These are phyloP conservation scores for Ailurus styani DNA, from an alignment of 2,113 vertebrate species.

Conservation along the genomic window DNA sequence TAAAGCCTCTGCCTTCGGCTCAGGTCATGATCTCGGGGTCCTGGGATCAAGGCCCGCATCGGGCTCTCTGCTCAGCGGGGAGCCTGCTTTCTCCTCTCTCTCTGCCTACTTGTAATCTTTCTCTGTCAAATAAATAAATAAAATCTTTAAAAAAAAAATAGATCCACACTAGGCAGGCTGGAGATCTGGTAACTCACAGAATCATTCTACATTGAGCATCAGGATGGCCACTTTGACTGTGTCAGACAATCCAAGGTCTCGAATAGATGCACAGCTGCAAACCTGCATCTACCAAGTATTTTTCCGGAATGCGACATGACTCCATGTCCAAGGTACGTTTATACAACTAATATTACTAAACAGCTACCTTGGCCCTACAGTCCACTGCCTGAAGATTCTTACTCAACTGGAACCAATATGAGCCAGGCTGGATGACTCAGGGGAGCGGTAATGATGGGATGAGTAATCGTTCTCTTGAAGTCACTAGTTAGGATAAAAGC, in stretches of 20 bases:
- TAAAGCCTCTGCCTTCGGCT: too few relatives aligned
- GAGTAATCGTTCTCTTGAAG: slow-evolving; percentile 56
- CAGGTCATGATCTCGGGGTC: too few relatives aligned
- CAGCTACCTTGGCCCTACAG: not conserved
- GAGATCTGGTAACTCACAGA: not conserved
- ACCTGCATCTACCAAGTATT: not conserved
- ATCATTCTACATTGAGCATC: not conserved
- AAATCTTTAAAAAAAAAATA: too few relatives aligned
- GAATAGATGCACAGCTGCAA: not conserved
- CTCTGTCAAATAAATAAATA: too few relatives aligned
- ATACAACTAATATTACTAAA: not conserved
- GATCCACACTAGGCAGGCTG: not conserved
- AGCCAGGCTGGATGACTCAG: slow-evolving; percentile 52
- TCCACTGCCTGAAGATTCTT: not conserved
- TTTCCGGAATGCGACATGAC: not conserved
- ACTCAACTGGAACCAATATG: not conserved
- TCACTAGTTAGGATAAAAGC: slow-evolving; percentile 57
- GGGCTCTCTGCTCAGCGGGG: too few relatives aligned
- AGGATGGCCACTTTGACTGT: not conserved
- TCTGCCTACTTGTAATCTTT: too few relatives aligned
- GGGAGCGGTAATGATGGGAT: slow-evolving; percentile 17
- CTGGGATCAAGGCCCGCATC: too few relatives aligned
- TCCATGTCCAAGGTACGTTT: not conserved
- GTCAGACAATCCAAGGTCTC: not conserved
- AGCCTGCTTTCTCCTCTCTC: too few relatives aligned